Conservation (phyloP, 2,113 vertebrate genomes). For the Ptyas mucosa region DNA sequence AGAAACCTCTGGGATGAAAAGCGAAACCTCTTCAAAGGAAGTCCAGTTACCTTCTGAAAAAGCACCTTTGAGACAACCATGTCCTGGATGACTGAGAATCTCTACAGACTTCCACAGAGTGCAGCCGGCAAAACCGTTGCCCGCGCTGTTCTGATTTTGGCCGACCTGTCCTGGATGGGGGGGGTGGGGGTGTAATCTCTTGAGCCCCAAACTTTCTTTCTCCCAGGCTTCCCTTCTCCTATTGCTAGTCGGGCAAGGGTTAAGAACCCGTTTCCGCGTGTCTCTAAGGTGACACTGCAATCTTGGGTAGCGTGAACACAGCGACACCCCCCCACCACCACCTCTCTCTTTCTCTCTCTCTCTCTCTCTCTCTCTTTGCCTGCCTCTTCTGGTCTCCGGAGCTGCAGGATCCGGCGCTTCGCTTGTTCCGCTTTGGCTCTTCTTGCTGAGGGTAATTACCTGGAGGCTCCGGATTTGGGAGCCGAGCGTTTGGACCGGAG, state of each 20-base stretch:
- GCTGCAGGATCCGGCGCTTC: slow-evolving; percentile 29
- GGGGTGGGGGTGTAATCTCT: neutral
- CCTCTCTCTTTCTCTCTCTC: no score
- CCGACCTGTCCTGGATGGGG: neutral
- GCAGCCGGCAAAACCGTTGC: neutral
- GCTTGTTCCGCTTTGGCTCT: neutral
- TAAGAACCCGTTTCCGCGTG: slow-evolving; percentile 52
- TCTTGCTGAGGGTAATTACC: neutral
- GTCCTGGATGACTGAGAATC: no score
- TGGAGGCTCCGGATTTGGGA: neutral
- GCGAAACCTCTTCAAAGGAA: no score
- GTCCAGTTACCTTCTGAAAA: no score
- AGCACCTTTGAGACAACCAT: no score
- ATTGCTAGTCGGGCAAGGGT: slow-evolving; percentile 27
- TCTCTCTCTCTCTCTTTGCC: no score
- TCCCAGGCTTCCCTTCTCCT: neutral
- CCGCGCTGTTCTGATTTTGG: neutral
- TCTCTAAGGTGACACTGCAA: slow-evolving; percentile 66
- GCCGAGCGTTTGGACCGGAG: neutral
- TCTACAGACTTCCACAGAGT: neutral
- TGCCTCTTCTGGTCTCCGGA: slow-evolving; percentile 41
- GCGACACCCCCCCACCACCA: slow-evolving; percentile 23
- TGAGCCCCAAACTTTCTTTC: neutral
- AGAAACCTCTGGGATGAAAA: no score
- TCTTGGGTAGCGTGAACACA: slow-evolving; percentile 31